These are phyloP conservation scores for Melanogrammus aeglefinus DNA, from an alignment of 2,797 vertebrate genomes.

Conservation along the genomic window DNA sequence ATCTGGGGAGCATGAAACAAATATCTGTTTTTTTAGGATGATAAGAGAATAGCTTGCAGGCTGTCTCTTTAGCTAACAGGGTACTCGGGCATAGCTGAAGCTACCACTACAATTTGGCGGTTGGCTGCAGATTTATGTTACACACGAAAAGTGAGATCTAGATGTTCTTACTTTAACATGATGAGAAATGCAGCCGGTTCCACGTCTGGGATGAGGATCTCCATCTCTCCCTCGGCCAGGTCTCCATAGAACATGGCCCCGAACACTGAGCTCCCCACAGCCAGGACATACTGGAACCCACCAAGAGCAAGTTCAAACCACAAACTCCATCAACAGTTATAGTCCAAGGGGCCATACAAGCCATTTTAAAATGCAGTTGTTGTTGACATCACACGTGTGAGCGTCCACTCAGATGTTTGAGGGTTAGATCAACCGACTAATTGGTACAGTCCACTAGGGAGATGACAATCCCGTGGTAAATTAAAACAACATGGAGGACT, in stretches of 20 bases:
- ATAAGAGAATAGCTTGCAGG: too few relatives aligned
- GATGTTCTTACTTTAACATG: constrained; percentile 80
- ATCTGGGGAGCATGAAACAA: constrained; percentile 60
- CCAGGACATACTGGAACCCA: constrained; percentile 81
- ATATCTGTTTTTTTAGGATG: not conserved
- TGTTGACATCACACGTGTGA: too few relatives aligned
- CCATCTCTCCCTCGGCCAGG: constrained; percentile 83
- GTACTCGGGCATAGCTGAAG: not conserved
- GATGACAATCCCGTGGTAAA: not conserved
- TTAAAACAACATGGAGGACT: not conserved
- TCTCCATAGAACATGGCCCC: constrained; percentile 91
- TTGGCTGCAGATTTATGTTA: not conserved
- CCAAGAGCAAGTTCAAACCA: not conserved
- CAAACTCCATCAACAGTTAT: not conserved
- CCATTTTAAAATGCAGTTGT: not conserved
- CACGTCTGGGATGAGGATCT: constrained; percentile 90
- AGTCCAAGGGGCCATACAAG: not conserved
- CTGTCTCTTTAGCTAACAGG: too few relatives aligned
- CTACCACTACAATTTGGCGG: not conserved
- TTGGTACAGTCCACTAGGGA: too few relatives aligned
- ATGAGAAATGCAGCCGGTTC: constrained; percentile 87
- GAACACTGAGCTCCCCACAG: constrained; percentile 88
- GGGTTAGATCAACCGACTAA: too few relatives aligned
- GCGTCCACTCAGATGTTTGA: too few relatives aligned
- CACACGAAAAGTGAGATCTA: not conserved